phyloP scores from a whole-genome alignment of 2,888 invertebrate genomes.

The Euspilapteryx auroguttella region DNA sequence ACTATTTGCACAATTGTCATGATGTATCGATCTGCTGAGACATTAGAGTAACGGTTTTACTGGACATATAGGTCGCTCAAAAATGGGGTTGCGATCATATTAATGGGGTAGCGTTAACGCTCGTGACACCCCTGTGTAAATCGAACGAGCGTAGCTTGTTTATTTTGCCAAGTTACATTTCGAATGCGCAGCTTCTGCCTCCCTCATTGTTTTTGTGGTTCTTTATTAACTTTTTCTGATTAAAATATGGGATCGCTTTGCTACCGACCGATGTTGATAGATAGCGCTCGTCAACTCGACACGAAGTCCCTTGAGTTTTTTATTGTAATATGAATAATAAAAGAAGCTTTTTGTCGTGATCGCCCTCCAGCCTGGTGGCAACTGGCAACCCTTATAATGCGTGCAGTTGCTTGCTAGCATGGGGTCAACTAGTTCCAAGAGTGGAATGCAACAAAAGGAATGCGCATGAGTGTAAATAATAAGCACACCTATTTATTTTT shows the following conservation, averaged over 20 bases:
- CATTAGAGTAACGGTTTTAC: conserved; percentile 45
- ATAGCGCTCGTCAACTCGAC: conserved; percentile 30
- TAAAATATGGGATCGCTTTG: conserved; percentile 24
- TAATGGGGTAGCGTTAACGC: conserved; percentile 27
- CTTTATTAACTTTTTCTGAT: conserved; percentile 17
- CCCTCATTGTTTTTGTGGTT: conserved; percentile 40
- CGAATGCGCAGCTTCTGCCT: conserved; percentile 13
- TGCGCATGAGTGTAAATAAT: too few species aligned
- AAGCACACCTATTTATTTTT: too few species aligned
- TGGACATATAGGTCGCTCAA: conserved; percentile 47
- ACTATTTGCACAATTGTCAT: conserved; percentile 57
- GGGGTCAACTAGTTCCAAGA: conserved; percentile 40
- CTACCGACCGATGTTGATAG: conserved; percentile 24
- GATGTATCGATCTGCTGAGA: conserved; percentile 35
- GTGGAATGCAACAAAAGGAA: too few species aligned
- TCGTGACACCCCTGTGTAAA: conserved; percentile 43
- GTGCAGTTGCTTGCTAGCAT: conserved; percentile 41
- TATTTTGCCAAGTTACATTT: too few species aligned
- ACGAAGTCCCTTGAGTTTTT: conserved; percentile 22
- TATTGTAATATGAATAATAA: conserved; percentile 37
- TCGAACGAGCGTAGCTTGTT: conserved; percentile 29
- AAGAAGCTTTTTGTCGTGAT: conserved; percentile 28
- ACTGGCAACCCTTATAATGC: conserved; percentile 49
- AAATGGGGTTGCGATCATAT: conserved; percentile 42
- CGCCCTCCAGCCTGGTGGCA: conserved; percentile 38